Conservation (phyloP, 2,113 vertebrate genomes). For the Syngnathus floridae region DNA sequence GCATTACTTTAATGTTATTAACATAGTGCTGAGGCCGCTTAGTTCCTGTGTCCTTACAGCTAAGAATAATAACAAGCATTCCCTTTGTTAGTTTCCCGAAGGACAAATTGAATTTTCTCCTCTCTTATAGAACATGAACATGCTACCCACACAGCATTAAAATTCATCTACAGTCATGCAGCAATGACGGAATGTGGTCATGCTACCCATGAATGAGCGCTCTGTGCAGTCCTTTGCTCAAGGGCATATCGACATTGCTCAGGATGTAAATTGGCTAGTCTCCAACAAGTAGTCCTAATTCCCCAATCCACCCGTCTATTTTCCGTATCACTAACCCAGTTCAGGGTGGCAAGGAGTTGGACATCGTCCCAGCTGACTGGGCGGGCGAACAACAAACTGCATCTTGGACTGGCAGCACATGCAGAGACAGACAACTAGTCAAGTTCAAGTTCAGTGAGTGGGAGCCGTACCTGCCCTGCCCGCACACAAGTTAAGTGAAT, state of each 20-base stretch:
- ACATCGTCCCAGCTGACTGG: neutral
- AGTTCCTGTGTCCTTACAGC: neutral
- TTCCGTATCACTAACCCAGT: neutral
- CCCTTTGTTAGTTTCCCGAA: neutral
- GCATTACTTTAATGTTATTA: neutral
- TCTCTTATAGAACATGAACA: neutral
- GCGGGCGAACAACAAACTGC: neutral
- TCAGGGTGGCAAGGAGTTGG: neutral
- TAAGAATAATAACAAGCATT: conserved; percentile 3
- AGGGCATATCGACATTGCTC: conserved; percentile 6
- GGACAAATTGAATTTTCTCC: neutral
- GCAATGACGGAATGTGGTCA: neutral
- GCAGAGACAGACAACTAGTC: neutral
- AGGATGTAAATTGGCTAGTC: neutral
- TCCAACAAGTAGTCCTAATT: neutral
- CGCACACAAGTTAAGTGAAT: too few relatives aligned
- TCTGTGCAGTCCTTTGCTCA: neutral
- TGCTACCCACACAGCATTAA: neutral
- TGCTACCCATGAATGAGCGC: neutral
- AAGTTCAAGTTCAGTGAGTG: neutral
- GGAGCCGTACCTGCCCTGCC: neutral
- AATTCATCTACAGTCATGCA: neutral
- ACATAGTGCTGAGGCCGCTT: neutral
- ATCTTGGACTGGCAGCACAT: neutral
- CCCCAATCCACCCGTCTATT: neutral